Evolutionary conservation across 2,888 invertebrate species (phyloP).

Genomic region (Leptogaster cylindrica): DNA sequence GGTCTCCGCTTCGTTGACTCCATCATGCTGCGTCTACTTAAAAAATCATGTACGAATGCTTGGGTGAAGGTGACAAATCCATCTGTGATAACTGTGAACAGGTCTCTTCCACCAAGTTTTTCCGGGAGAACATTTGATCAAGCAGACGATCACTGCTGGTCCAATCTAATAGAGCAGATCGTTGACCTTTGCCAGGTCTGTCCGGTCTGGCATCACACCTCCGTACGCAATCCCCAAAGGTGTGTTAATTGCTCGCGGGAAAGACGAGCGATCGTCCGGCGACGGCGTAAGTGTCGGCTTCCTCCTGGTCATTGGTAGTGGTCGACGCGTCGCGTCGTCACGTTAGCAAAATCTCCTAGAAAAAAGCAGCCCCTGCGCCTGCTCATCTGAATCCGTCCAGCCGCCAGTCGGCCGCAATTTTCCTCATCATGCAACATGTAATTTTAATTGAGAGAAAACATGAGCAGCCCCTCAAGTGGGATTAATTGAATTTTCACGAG

Average conservation of each 20-base stretch:
- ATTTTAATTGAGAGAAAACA: slow-evolving; percentile 25
- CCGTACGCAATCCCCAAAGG: slow-evolving; percentile 8
- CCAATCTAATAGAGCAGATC: slow-evolving; percentile 4
- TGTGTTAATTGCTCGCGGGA: slow-evolving; percentile 12
- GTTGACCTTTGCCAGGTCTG: background rate
- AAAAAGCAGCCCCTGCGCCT: background rate
- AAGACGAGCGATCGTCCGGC: background rate
- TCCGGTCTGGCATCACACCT: background rate
- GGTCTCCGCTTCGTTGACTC: too few species aligned
- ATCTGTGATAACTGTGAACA: background rate
- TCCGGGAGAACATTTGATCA: slow-evolving; percentile 5
- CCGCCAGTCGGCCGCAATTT: background rate
- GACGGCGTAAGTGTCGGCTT: background rate
- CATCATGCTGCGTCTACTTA: too few species aligned
- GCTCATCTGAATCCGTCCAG: too few species aligned
- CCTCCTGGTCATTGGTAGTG: too few species aligned
- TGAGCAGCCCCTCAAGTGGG: slow-evolving; percentile 18
- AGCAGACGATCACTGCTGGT: slow-evolving; percentile 11
- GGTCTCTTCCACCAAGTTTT: background rate
- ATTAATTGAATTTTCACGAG: slow-evolving; percentile 32
- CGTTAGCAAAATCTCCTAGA: too few species aligned
- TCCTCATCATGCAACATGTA: background rate
- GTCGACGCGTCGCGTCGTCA: too few species aligned
- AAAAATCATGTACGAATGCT: too few species aligned
- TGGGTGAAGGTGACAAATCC: background rate